Conservation (phyloP, 1,140 invertebrate species). For the Drosophila sucinea region DNA sequence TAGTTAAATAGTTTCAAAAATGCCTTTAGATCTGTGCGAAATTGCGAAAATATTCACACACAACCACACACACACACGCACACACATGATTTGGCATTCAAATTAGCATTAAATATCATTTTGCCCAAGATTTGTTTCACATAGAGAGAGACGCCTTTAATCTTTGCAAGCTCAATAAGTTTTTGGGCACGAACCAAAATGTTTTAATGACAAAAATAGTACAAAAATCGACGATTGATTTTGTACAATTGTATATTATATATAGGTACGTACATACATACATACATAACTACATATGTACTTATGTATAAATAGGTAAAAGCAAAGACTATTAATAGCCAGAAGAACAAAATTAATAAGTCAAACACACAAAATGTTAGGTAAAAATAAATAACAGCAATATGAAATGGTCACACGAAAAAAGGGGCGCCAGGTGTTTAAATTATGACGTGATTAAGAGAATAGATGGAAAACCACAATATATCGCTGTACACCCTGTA, state of each 20-base stretch:
- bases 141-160: constrained; percentile 34
- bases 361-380: constrained; percentile 29
- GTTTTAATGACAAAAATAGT: constrained; percentile 49
- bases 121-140: constrained; percentile 25
- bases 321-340: constrained; percentile 7
- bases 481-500: constrained; percentile 24
- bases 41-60: constrained; percentile 31
- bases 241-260: not conserved
- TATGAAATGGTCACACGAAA: constrained; percentile 34
- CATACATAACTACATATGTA: not conserved
- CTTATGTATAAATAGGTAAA: constrained; percentile 27
- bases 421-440: constrained; percentile 62
- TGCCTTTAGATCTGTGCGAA: constrained; percentile 29
- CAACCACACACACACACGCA: not conserved
- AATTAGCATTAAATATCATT: constrained; percentile 44
- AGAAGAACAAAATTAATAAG: constrained; percentile 18
- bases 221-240: constrained; percentile 11
- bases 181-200: constrained; percentile 20
- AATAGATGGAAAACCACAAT: constrained; percentile 36
- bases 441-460: constrained; percentile 54
- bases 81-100: constrained; percentile 27
- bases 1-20: constrained; percentile 45
- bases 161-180: constrained; percentile 52
- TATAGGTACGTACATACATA: not conserved
- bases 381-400: constrained; percentile 19